Base-by-base conservation (phyloP, 2,888 invertebrate species). In the Sarcophaga subvicina region DNA sequence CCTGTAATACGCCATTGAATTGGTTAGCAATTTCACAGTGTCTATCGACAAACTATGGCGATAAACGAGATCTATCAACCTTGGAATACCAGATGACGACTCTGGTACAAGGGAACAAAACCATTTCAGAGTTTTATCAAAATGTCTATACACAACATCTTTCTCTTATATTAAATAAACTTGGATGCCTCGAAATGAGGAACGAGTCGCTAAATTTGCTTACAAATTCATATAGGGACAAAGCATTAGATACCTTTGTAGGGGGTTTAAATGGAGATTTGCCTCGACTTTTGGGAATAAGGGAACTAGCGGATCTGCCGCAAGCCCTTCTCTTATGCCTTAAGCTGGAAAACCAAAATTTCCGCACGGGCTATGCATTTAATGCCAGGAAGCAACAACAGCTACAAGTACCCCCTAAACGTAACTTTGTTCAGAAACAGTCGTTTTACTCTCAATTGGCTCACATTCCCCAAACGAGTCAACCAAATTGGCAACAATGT, bases 161-260 rank as follows among this genome's bases (percentile, higher is more conserved):
- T 49, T 64, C 27, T 10, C 66, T 25, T 10, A 73, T 60, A 4
- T 25, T 89, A 22, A 90, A 89, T 76, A 89, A 90, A 83, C 69
- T 89, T 37, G 47, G 37, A 6, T 83, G 83, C n/a, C 81, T 89
- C 70, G 89, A 90, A 6, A 62, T 87, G 12, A 72, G 88, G 4
- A 17, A 20, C 6, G 89, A 90, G 27, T 25, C 88, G 17, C 47
- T 88, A 10, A 25, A 75, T 0, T 54, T 88, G 10, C 62, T 89
- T 11, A 88, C 86, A 1, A 22, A 77, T 27, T 80, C 86, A 3
- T 88, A 89, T 70, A 47, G 89, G 37, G 80, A 86, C 67, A 90
- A 89, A 75, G 88, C 89, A 1, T 67, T 89, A 8, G 89, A 90
- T 69, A 88, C 89, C 1, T 89, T 89, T 47, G 75, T 89, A 22